phyloP scores from a whole-genome alignment of 2,888 invertebrate genomes.

The Aphodius granarius region DNA sequence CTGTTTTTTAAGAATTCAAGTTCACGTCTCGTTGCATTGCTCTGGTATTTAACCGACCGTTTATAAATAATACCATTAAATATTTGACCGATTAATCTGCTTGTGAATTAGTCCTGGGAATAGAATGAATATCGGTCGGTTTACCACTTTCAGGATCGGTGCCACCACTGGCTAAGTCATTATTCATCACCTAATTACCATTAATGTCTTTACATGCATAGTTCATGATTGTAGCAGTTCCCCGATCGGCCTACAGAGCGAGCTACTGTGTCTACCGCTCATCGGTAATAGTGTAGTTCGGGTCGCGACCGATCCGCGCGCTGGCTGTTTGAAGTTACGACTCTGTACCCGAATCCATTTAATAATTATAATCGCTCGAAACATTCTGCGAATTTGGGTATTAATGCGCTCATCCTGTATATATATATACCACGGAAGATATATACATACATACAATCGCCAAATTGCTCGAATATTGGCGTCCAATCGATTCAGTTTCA shows the following conservation, averaged over 20 bases:
- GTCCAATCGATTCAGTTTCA: not conserved
- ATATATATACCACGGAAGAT: too few species aligned
- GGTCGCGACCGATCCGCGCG: not conserved
- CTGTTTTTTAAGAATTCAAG: too few species aligned
- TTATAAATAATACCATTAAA: constrained; percentile 6
- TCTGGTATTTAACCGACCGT: not conserved
- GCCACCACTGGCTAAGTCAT: constrained; percentile 36
- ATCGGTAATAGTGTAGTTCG: not conserved
- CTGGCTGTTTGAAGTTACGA: not conserved
- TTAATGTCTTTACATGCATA: constrained; percentile 40
- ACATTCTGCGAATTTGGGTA: not conserved
- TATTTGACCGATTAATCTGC: constrained; percentile 5
- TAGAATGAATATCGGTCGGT: constrained; percentile 34
- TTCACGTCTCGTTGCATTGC: too few species aligned
- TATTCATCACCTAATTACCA: constrained; percentile 42
- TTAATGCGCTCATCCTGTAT: not conserved
- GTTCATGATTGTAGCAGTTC: constrained; percentile 33
- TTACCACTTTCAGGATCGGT: constrained; percentile 21
- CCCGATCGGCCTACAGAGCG: constrained; percentile 21
- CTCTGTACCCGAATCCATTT: not conserved
- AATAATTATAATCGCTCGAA: constrained; percentile 7
- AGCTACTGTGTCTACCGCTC: not conserved
- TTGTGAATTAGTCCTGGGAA: not conserved
- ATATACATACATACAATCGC: not conserved
- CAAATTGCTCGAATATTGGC: not conserved